These are phyloP conservation scores for Crotophaga sulcirostris DNA, from an alignment of 2,113 vertebrate species.

Conservation along the genomic window DNA sequence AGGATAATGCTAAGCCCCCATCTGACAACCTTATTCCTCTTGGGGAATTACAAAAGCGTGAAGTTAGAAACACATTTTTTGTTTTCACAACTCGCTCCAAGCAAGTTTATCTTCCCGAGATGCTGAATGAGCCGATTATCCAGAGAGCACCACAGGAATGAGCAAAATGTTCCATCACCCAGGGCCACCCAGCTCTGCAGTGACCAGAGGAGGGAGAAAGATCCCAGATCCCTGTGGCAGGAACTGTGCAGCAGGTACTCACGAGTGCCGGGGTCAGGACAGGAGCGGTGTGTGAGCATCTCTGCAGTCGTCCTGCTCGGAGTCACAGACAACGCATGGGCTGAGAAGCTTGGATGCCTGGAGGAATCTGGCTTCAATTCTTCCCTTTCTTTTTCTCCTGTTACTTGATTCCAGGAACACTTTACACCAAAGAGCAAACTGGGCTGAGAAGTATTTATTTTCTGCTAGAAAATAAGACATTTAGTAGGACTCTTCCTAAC, in stretches of 20 bases:
- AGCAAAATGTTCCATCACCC: not conserved
- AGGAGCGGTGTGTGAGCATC: rapidly evolving
- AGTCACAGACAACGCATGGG: rapidly evolving
- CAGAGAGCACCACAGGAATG: not conserved
- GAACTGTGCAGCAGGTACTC: not conserved
- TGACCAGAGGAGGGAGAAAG: not conserved
- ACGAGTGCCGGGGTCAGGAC: not conserved
- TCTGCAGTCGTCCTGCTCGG: rapidly evolving
- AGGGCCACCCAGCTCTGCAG: not conserved
- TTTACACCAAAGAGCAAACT: not conserved
- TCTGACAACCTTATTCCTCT: conserved; percentile 25
- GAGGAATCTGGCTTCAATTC: not conserved
- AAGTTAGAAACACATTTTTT: conserved; percentile 32
- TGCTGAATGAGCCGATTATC: not conserved
- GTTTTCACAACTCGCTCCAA: conserved; percentile 8
- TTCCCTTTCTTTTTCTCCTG: not conserved
- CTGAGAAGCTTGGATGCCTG: no score
- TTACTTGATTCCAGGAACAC: not conserved
- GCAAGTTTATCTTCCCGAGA: not conserved
- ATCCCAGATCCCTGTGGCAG: not conserved
- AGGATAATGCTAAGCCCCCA: conserved; percentile 30
- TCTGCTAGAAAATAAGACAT: not conserved
- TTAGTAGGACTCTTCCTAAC: not conserved
- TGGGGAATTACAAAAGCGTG: conserved; percentile 25
- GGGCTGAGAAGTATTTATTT: not conserved